Base-by-base conservation (phyloP, 2,888 invertebrate genomes). In the Lepas anatifera region DNA sequence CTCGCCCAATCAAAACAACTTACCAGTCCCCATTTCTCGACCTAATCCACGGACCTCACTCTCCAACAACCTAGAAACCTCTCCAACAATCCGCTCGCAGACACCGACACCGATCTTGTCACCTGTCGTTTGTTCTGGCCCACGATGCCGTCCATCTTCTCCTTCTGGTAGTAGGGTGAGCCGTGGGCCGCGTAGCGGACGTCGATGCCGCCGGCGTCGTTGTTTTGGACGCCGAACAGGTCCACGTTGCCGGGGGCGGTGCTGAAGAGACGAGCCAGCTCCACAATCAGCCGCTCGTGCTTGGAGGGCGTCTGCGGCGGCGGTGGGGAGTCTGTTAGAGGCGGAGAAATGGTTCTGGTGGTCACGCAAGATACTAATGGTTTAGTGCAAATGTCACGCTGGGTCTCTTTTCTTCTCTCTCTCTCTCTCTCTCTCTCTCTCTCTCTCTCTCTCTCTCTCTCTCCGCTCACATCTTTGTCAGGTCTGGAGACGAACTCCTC, bases 141-240 rank as follows among this genome's bases (percentile, higher is more conserved):
- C n/a, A 91, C 85, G 77, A 92, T 87, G 10, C 92, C 91, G 76
- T 98, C 92, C 13, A 97, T 82, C 77, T 89, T 90, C 79, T 92
- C 92, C 0, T 95, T 85, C 0, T 89, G 86, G 78, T 94, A 95
- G 79, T 95, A 95, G 0, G 96, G 95, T 0, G 95, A 95, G 0
- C 94, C 94, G 77, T 95, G 95, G 0, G 92, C 96, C 0, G 95
- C 90, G 78, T 90, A 97, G 74, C 95, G 83, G 0, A 97, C 89
- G 77, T 97, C 96, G 72, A 93, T 81, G 16, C 87, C 84, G 4
- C 74, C 75, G 16, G 41, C 70, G 13, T 67, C 70, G 32, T 72
- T 70, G 71, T 83, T 82, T 41, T 93, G 84, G 1, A 97, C 91
- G 0, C 96, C 96, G 78, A 98, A 95, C 0, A 98, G 89, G 78